These are phyloP conservation scores for Achlya flavicornis DNA, from an alignment of 2,888 invertebrate species.

Conservation along the genomic window DNA sequence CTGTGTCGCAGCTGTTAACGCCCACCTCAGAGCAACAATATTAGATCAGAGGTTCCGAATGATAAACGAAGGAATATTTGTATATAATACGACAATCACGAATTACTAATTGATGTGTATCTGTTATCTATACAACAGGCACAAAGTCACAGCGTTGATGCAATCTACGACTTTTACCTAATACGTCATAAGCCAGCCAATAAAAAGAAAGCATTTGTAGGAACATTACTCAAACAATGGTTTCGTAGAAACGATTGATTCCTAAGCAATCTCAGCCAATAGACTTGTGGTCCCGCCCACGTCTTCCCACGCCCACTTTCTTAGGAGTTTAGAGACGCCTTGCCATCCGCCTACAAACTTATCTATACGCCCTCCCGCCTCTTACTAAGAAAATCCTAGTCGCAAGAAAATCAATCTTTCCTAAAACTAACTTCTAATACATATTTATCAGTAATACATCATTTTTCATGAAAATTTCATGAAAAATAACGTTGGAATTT, in stretches of 20 bases:
- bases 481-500: background rate
- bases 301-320: constrained; percentile 71
- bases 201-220: background rate
- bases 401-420: background rate
- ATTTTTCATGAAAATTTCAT: too few species aligned
- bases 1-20: too few species aligned
- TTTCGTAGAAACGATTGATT: background rate
- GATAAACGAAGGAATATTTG: too few species aligned
- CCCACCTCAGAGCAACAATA: too few species aligned
- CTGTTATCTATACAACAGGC: too few species aligned
- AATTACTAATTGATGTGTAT: too few species aligned
- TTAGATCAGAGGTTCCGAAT: too few species aligned
- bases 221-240: background rate
- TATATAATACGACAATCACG: too few species aligned
- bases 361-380: constrained; percentile 29
- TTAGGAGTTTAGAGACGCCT: constrained; percentile 60
- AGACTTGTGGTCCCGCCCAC: constrained; percentile 39
- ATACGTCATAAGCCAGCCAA: background rate
- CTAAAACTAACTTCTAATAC: too few species aligned
- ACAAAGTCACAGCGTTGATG: background rate
- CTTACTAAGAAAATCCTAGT: background rate
- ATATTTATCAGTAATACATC: too few species aligned
- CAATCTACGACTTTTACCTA: too few species aligned
- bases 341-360: constrained; percentile 45
- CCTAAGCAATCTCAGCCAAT: constrained; percentile 47